These are phyloP conservation scores for Tachystola acroxantha DNA, from an alignment of 2,888 invertebrate genomes.

Conservation along the genomic window DNA sequence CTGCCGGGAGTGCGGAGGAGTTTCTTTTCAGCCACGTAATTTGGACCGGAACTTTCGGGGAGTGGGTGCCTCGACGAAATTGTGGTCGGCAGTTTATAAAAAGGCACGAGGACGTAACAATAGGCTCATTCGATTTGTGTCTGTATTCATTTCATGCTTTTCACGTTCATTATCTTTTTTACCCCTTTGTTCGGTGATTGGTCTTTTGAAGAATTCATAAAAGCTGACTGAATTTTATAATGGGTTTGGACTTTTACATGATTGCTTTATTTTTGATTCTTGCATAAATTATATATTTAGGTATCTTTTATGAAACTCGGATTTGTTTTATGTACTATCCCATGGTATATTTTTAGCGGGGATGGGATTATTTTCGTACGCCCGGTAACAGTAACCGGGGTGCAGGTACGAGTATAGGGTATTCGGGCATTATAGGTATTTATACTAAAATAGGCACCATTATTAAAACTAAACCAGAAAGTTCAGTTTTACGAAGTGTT, in stretches of 20 bases:
- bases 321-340: neutral
- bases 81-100: conserved; percentile 48
- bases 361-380: neutral
- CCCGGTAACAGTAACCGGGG: too few species aligned
- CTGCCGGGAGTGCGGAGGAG: conserved; percentile 30
- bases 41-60: conserved; percentile 45
- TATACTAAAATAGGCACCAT: too few species aligned
- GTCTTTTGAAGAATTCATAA: conserved; percentile 19
- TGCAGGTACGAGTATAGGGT: too few species aligned
- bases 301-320: too few species aligned
- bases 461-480: too few species aligned
- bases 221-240: conserved; percentile 4
- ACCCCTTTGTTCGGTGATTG: conserved; percentile 23
- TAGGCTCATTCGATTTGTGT: conserved; percentile 54
- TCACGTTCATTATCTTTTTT: conserved; percentile 24
- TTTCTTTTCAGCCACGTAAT: conserved; percentile 51
- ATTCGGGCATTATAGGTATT: too few species aligned
- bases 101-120: conserved; percentile 42
- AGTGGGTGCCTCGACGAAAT: conserved; percentile 41
- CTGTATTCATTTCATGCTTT: conserved; percentile 25
- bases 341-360: neutral
- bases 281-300: neutral
- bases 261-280: conserved; percentile 5
- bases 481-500: too few species aligned
- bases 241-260: neutral